Conservation (phyloP, 2,113 vertebrate species). For the Amphilophus citrinellus region DNA sequence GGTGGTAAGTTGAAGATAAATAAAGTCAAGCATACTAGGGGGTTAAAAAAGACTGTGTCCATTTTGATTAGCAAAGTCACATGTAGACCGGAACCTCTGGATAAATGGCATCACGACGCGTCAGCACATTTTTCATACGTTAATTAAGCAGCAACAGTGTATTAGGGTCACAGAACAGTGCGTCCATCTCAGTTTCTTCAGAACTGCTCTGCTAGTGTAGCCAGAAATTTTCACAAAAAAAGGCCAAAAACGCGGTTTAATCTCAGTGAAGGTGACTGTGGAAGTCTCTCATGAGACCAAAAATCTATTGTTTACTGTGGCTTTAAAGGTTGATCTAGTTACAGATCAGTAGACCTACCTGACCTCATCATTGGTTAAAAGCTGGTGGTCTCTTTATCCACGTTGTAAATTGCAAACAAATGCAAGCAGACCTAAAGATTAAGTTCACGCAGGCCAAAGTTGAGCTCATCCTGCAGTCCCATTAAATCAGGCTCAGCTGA, state of each 20-base stretch:
- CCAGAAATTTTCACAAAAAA: not conserved
- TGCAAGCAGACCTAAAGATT: not conserved
- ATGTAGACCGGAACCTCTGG: not conserved
- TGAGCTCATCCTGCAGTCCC: too few relatives aligned
- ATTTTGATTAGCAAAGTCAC: not conserved
- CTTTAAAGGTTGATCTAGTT: not conserved
- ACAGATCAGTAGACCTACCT: not conserved
- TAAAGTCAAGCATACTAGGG: accelerated
- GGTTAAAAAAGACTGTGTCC: not conserved
- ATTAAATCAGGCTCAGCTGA: too few relatives aligned
- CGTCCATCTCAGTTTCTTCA: not conserved
- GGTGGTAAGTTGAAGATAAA: not conserved
- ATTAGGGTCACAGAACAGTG: not conserved
- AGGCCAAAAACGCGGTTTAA: not conserved
- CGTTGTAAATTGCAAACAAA: accelerated
- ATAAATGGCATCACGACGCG: not conserved
- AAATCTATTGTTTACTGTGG: not conserved
- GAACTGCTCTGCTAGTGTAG: not conserved
- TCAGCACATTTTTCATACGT: not conserved
- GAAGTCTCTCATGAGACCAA: not conserved
- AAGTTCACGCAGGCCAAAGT: not conserved
- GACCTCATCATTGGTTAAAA: not conserved
- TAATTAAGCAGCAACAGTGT: not conserved
- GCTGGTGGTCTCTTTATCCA: not conserved
- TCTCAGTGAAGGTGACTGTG: not conserved